Evolutionary conservation across 2,888 invertebrate genomes (phyloP).

Genomic region (Apotomis capreana): DNA sequence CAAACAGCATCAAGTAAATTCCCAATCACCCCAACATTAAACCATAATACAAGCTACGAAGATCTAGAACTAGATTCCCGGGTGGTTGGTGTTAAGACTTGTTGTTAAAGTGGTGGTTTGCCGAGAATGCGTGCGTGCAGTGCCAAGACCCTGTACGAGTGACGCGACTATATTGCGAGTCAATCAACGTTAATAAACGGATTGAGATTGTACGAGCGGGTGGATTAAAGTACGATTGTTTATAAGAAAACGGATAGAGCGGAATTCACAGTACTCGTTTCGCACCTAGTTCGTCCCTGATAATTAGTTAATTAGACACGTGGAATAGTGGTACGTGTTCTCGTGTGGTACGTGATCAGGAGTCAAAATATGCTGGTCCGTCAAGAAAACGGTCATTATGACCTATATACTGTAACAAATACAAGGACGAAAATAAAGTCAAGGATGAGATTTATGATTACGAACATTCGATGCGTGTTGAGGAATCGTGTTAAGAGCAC

Average conservation of each 20-base stretch:
- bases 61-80: background rate
- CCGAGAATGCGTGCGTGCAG: slow-evolving; percentile 16
- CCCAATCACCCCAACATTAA: background rate
- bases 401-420: too few relatives aligned
- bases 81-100: background rate
- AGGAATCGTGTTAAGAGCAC: too few relatives aligned
- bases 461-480: too few relatives aligned
- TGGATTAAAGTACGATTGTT: background rate
- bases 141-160: slow-evolving; percentile 31
- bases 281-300: too few relatives aligned
- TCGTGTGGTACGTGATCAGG: too few relatives aligned
- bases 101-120: slow-evolving; percentile 13
- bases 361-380: too few relatives aligned
- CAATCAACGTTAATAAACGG: slow-evolving; percentile 24
- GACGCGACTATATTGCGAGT: slow-evolving; percentile 23
- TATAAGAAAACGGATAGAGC: background rate
- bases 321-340: too few relatives aligned
- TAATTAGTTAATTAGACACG: too few relatives aligned
- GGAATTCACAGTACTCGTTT: too few relatives aligned
- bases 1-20: background rate
- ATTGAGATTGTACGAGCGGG: slow-evolving; percentile 12
- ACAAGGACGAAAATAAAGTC: too few relatives aligned
- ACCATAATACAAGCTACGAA: background rate
- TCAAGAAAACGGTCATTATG: too few relatives aligned
- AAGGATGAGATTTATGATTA: too few relatives aligned